A percentile compares a stretch with the other conserved stretches of the same genome.
These are phyloP conservation scores for Dascyllus trimaculatus DNA, from an alignment of 2,113 vertebrate genomes.

Conservation along the genomic window DNA sequence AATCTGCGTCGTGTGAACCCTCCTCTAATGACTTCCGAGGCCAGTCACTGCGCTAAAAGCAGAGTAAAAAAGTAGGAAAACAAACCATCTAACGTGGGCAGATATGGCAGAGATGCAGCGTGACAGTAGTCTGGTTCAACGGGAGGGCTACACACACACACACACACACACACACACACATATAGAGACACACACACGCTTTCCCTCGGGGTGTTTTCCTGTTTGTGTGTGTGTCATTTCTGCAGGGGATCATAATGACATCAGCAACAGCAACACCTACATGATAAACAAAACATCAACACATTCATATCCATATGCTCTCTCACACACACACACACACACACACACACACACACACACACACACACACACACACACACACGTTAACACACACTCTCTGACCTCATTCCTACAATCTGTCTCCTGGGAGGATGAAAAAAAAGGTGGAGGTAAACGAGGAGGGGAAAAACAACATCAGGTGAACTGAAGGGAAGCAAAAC, in stretches of 20 bases:
- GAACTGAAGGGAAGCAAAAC: slow-evolving; percentile 10
- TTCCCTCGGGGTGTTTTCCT: slow-evolving; percentile 36
- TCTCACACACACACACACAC: slow-evolving; percentile 19
- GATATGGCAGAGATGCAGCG: slow-evolving; percentile 2
- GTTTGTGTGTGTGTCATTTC: slow-evolving; percentile 57
- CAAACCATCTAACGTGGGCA: too few relatives aligned
- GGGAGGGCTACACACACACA: slow-evolving; percentile 8
- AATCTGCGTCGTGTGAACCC: neutral
- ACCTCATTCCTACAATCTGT: slow-evolving; percentile 70
- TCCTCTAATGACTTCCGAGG: neutral
- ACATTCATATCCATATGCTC: slow-evolving; percentile 51
- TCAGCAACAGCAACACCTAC: slow-evolving; percentile 67
- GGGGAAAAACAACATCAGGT: slow-evolving; percentile 26
- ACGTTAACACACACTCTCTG: slow-evolving; percentile 10
- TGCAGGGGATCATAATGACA: slow-evolving; percentile 66
- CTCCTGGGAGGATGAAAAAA: slow-evolving; percentile 48
- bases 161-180: slow-evolving; percentile 1
- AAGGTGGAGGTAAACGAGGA: slow-evolving; percentile 20
- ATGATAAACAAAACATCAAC: slow-evolving; percentile 66
- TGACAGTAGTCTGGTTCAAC: neutral
- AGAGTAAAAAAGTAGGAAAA: neutral
- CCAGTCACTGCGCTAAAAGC: slow-evolving; percentile 1
- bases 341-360: too few relatives aligned
- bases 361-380: too few relatives aligned
- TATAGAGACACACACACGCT: neutral